Conservation (phyloP, 1,140 invertebrate genomes). For the Ganaspis sp. region DNA sequence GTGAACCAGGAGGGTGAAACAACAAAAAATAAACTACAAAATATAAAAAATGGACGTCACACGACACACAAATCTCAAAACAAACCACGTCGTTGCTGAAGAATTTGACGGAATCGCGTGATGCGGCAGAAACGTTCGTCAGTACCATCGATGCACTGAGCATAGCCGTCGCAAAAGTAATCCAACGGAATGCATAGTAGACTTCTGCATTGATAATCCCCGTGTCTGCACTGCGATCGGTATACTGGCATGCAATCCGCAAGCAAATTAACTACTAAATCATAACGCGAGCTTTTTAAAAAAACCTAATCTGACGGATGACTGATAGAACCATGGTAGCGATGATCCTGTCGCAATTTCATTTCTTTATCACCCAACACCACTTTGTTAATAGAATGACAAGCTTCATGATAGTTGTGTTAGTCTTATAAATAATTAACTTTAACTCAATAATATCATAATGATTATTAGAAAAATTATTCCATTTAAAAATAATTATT, state of each 20-base stretch:
- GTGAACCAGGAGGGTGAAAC: constrained; percentile 13
- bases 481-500: not conserved
- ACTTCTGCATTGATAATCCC: constrained; percentile 80
- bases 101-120: constrained; percentile 64
- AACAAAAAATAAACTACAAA: constrained; percentile 33
- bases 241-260: constrained; percentile 73
- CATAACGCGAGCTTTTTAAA: constrained; percentile 67
- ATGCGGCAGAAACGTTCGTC: constrained; percentile 83
- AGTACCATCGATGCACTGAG: constrained; percentile 83
- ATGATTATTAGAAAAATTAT: not conserved
- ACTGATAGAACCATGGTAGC: constrained; percentile 41
- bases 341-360: constrained; percentile 36
- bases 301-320: constrained; percentile 53
- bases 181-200: constrained; percentile 79
- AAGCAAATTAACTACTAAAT: constrained; percentile 74
- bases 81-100: constrained; percentile 71
- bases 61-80: constrained; percentile 71
- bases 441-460: not conserved
- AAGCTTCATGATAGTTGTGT: constrained; percentile 30
- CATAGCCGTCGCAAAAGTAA: constrained; percentile 82
- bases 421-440: constrained; percentile 12
- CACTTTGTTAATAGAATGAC: constrained; percentile 43
- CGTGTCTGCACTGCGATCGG: constrained; percentile 68
- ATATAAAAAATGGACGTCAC: constrained; percentile 52
- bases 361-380: not conserved